phyloP scores from a whole-genome alignment of 1,140 invertebrate genomes.

The Trachymyrmex septentrionalis region DNA sequence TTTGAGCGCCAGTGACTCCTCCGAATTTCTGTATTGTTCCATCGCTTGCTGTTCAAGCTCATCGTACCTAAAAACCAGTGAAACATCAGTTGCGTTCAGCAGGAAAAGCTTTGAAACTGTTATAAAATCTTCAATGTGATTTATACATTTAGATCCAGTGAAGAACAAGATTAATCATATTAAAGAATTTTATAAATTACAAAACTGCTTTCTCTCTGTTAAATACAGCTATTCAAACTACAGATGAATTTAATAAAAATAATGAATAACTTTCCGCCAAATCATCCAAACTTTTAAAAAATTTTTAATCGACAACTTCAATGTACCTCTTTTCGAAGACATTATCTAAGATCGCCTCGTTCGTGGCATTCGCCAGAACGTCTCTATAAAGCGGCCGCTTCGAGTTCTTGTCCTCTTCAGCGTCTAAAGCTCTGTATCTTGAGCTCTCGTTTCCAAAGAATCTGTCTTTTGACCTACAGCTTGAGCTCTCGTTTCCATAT shows the following conservation, averaged over 20 bases:
- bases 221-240: not conserved
- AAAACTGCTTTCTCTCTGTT: no score
- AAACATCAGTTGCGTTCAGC: no score
- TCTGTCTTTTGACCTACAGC: conserved; percentile 15
- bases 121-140: no score
- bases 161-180: no score
- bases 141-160: no score
- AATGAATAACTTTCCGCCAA: not conserved
- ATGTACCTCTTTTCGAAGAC: conserved; percentile 72
- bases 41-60: conserved; percentile 83
- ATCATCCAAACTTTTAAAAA: conserved; percentile 20
- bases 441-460: not conserved
- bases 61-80: conserved; percentile 72
- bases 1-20: conserved; percentile 81
- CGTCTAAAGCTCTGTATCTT: not conserved
- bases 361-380: conserved; percentile 73
- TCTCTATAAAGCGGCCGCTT: conserved; percentile 79
- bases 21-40: conserved; percentile 83
- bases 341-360: conserved; percentile 53
- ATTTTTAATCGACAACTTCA: conserved; percentile 3
- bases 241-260: not conserved
- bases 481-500: not conserved
- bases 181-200: no score
- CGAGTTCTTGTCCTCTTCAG: conserved; percentile 26
- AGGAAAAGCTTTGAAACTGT: no score